Conservation (phyloP, 2,113 vertebrate species). For the Microtus montanus region DNA sequence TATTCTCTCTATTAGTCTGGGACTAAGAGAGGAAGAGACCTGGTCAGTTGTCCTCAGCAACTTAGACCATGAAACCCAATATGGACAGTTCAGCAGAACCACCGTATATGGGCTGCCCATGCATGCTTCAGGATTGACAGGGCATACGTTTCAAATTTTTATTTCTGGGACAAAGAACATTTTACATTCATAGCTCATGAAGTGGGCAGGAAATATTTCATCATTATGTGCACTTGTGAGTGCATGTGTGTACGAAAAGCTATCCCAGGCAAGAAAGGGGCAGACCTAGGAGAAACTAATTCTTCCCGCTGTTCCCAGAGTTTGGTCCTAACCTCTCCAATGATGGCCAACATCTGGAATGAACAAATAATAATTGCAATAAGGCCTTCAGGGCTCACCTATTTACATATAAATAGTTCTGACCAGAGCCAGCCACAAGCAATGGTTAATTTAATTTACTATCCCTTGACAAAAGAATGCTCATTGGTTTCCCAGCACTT, state of each 20-base stretch:
- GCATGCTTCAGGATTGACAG: too few species aligned
- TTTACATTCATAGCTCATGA: not conserved
- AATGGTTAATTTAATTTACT: slow-evolving; percentile 89
- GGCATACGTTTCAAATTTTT: too few species aligned
- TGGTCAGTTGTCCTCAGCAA: too few species aligned
- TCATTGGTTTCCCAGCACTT: slow-evolving; percentile 87
- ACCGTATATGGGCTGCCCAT: too few species aligned
- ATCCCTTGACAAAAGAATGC: slow-evolving; percentile 86
- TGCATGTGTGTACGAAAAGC: not conserved
- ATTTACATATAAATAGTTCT: slow-evolving; percentile 90
- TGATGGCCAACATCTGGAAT: slow-evolving; percentile 77
- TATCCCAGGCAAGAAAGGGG: slow-evolving; percentile 26
- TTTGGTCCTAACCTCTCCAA: slow-evolving; percentile 72
- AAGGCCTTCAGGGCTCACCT: slow-evolving; percentile 78
- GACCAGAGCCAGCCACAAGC: slow-evolving; percentile 82
- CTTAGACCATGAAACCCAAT: too few species aligned
- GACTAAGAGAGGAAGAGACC: not conserved
- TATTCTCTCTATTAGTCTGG: not conserved
- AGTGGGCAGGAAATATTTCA: not conserved
- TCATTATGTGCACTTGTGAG: not conserved
- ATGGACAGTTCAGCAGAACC: too few species aligned
- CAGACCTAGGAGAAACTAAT: slow-evolving; percentile 32
- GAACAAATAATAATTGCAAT: slow-evolving; percentile 81
- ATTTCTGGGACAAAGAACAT: not conserved
- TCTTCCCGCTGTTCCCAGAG: not conserved